These are phyloP conservation scores for Drosophila infuscata DNA, from an alignment of 2,888 invertebrate genomes.

Conservation along the genomic window DNA sequence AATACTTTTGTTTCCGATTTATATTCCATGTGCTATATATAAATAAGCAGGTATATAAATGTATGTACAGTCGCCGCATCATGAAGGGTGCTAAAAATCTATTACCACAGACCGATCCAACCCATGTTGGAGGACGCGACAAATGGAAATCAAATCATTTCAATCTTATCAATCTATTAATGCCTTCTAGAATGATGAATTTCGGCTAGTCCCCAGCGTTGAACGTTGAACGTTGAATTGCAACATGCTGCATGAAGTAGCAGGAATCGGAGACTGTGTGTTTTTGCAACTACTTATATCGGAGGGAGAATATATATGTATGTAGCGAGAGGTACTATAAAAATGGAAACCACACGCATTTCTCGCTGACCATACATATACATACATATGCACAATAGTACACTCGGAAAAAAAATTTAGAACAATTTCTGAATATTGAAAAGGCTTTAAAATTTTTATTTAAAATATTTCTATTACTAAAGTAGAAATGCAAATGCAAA, in stretches of 20 bases:
- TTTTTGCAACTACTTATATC: conserved; percentile 1
- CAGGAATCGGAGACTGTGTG: neutral
- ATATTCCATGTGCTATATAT: neutral
- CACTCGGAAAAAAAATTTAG: neutral
- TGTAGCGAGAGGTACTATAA: neutral
- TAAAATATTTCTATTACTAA: too few relatives aligned
- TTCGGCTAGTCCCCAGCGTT: neutral
- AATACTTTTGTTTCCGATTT: neutral
- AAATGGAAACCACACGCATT: conserved; percentile 1
- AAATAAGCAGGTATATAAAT: neutral
- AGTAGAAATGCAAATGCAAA: too few relatives aligned
- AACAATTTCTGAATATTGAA: neutral
- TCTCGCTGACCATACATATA: neutral
- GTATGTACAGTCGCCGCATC: neutral
- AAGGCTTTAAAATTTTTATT: too few relatives aligned
- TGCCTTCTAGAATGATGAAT: neutral
- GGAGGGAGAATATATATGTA: neutral
- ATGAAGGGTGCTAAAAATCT: too few relatives aligned
- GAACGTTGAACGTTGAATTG: neutral
- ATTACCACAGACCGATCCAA: too few relatives aligned
- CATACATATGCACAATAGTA: neutral
- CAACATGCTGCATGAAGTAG: neutral
- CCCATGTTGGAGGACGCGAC: neutral
- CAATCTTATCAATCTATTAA: neutral
- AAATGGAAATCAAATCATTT: neutral